These are phyloP conservation scores for Pelvicachromis taeniatus DNA, from an alignment of 2,113 vertebrate genomes.

Conservation along the genomic window DNA sequence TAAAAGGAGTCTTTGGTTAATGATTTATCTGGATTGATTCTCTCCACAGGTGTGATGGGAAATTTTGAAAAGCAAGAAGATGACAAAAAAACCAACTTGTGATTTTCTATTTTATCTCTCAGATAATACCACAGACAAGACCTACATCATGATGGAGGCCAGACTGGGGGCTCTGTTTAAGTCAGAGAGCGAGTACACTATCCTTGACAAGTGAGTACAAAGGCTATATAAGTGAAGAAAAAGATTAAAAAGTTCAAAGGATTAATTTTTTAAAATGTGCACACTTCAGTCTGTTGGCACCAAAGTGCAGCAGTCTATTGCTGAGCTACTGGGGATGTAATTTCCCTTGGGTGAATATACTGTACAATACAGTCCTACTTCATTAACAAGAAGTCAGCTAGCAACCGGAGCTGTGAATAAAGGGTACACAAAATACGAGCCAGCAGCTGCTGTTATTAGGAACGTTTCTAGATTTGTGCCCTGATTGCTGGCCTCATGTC, in stretches of 20 bases:
- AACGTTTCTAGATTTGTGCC: neutral
- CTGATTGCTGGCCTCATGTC: neutral
- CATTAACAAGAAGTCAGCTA: neutral
- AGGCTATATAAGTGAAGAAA: neutral
- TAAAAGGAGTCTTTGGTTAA: neutral
- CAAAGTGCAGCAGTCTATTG: neutral
- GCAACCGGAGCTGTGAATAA: neutral
- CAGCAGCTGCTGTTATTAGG: neutral
- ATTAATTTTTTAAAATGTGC: neutral
- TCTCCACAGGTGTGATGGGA: neutral
- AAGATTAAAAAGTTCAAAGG: neutral
- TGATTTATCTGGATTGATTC: neutral
- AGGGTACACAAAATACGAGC: neutral
- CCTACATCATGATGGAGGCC: constrained; percentile 94
- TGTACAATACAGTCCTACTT: neutral
- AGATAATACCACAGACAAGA: constrained; percentile 81
- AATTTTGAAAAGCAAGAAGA: neutral
- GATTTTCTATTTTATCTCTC: neutral
- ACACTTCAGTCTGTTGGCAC: neutral
- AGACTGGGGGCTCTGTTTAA: constrained; percentile 89
- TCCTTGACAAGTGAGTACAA: constrained; percentile 85
- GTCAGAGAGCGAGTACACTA: constrained; percentile 84
- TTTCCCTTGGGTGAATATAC: neutral
- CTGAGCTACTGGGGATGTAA: neutral
- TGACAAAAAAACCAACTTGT: neutral